Evolutionary conservation across 2,113 vertebrate genomes (phyloP).

Genomic region (Candoia aspera): DNA sequence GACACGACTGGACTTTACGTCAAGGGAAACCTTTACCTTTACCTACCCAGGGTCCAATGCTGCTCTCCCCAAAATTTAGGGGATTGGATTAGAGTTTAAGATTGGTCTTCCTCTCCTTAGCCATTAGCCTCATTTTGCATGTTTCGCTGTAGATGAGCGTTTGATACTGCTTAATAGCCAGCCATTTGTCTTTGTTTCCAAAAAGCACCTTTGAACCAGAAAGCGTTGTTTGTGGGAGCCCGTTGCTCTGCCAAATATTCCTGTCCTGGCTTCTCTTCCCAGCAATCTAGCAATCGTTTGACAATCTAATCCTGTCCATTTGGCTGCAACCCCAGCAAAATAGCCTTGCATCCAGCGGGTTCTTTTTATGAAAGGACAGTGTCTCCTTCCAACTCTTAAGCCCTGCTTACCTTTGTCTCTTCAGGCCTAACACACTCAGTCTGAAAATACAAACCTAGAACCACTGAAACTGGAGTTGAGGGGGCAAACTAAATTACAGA

Average conservation of each 20-base stretch:
- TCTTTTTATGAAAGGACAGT: background rate
- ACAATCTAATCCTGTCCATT: background rate
- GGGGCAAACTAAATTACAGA: background rate
- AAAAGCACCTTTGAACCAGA: background rate
- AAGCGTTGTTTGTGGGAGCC: background rate
- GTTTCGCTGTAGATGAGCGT: background rate
- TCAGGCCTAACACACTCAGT: too few relatives aligned
- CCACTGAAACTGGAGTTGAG: background rate
- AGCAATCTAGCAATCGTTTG: background rate
- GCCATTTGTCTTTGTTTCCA: conserved; percentile 23
- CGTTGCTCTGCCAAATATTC: background rate
- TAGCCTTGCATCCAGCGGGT: background rate
- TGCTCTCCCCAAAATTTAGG: background rate
- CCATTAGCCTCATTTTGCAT: background rate
- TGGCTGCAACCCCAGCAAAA: background rate
- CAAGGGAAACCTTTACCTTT: too few relatives aligned
- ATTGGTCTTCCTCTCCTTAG: background rate
- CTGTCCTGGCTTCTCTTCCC: background rate
- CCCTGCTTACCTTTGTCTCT: background rate
- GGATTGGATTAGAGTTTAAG: too few relatives aligned
- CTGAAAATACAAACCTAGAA: background rate
- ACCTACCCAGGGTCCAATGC: background rate
- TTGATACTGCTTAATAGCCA: background rate
- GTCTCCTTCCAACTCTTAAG: background rate
- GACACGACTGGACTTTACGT: too few relatives aligned